phyloP scores from a whole-genome alignment of 2,888 invertebrate genomes.

The Alloscopus bannaensis region DNA sequence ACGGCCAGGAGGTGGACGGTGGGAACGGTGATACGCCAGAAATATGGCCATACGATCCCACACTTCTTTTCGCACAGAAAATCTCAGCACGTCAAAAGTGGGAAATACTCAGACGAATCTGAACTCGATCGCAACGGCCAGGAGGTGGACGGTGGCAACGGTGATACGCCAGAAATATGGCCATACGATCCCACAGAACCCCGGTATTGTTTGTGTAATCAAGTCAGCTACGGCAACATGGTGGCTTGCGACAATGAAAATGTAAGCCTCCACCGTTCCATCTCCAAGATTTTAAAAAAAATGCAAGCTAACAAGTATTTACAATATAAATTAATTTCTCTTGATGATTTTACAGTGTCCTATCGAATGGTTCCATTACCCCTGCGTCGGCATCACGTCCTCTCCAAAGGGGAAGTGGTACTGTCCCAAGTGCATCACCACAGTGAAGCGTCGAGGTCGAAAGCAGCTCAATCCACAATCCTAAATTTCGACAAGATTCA shows the following conservation, averaged over 20 bases:
- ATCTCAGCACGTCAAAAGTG: conserved; percentile 45
- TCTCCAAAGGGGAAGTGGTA: conserved; percentile 99
- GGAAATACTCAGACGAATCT: conserved; percentile 40
- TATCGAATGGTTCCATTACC: conserved; percentile 99
- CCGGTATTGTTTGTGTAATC: conserved; percentile 94
- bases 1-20: conserved; percentile 45
- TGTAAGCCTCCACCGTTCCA: conserved; percentile 18
- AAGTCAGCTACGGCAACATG: conserved; percentile 90
- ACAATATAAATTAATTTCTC: neutral
- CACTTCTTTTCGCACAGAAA: conserved; percentile 31
- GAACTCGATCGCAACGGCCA: conserved; percentile 27
- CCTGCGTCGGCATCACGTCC: conserved; percentile 96
- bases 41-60: conserved; percentile 52
- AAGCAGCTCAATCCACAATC: conserved; percentile 43
- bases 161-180: conserved; percentile 48
- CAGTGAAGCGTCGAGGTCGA: conserved; percentile 87
- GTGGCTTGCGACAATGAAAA: conserved; percentile 99
- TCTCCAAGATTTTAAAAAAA: neutral
- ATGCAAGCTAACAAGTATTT: neutral
- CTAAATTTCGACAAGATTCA: neutral
- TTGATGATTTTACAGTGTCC: conserved; percentile 82
- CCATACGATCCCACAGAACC: conserved; percentile 84
- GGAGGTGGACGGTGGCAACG: conserved; percentile 43
- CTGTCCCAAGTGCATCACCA: conserved; percentile 89
- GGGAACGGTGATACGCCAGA: conserved; percentile 40